Evolutionary conservation across 2,888 invertebrate genomes (phyloP), one percentile per base, ranked within the genome.

Genomic region (Cosmia trapezina): DNA sequence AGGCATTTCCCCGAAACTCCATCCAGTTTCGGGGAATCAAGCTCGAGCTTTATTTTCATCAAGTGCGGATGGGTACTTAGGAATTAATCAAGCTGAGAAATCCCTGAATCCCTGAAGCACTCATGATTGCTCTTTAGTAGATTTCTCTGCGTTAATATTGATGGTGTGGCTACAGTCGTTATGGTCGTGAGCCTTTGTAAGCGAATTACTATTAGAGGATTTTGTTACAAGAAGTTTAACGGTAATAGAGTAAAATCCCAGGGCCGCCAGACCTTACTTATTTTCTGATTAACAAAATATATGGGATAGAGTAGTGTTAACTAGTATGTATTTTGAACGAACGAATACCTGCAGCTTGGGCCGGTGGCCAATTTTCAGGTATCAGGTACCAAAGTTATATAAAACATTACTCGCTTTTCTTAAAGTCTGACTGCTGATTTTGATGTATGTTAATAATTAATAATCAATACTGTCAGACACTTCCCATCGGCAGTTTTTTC

Each of bases 71-170:
- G 45, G 37, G 41, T 62, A 28, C 22, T 28, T 45, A 33, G 19
- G 53, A 64, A 33, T 17, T 37, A 70, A 65, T 70, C 53, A 66
- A 66, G 9, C 33, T 14, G 14, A 53, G 33, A 54, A 47, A 45
- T 37, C 37, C 37, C 19, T 4, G 28, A 54, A 22, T 47, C 19
- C 22, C 37, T 22, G 67, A 67, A 70, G 45, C 8, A 19, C 54
- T 66, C 45, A 28, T 66, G 45, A 53, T 66, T 70, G 43, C 14
- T 70, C 9, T 37, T 45, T 45, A 54, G 43, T 45, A 45, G 22
- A 54, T 66, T 54, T 22, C n/a, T 1, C 8, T 43, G 43, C n/a
- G 33, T 45, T 53, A 22, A 64, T 43, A 64, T 54, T 53, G 65
- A 64, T 64, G 33, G 17, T 64, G 33, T 53, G 64, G 43, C 14